phyloP scores from a whole-genome alignment of 2,888 invertebrate genomes.

The Operophtera brumata region DNA sequence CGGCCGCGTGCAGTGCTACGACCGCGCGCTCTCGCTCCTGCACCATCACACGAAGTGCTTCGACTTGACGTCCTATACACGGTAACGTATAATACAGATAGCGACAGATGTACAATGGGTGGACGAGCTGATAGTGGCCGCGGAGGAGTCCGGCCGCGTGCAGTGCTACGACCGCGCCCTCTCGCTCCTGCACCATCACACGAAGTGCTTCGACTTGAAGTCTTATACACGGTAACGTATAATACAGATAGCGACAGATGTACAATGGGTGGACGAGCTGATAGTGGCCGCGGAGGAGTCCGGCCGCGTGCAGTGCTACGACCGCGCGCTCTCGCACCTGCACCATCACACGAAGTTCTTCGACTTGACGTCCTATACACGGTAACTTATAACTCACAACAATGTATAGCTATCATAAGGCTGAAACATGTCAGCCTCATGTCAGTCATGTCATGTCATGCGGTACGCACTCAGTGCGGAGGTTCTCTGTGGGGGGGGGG shows the following conservation, averaged over 20 bases:
- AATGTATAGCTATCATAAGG: too few relatives aligned
- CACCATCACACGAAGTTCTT: constrained; percentile 68
- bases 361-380: constrained; percentile 56
- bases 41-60: constrained; percentile 68
- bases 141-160: constrained; percentile 65
- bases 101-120: constrained; percentile 68
- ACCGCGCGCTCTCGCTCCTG: constrained; percentile 63
- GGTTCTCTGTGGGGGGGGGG: too few relatives aligned
- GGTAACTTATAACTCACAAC: constrained; percentile 46
- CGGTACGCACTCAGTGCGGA: too few relatives aligned
- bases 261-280: constrained; percentile 65
- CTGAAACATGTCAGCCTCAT: too few relatives aligned
- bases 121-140: constrained; percentile 60
- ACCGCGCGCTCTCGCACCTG: constrained; percentile 63
- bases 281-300: constrained; percentile 64
- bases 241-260: constrained; percentile 63
- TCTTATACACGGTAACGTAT: constrained; percentile 52
- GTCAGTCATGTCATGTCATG: too few relatives aligned
- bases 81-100: constrained; percentile 55
- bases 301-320: constrained; percentile 71
- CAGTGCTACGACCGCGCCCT: constrained; percentile 75
- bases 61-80: constrained; percentile 56
- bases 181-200: constrained; percentile 61
- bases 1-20: constrained; percentile 71
- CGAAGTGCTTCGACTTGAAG: constrained; percentile 64